A percentile compares a stretch with the other conserved stretches of the same genome.
Evolutionary conservation across 2,888 invertebrate genomes (phyloP).

Genomic region (Melieria omissa): DNA sequence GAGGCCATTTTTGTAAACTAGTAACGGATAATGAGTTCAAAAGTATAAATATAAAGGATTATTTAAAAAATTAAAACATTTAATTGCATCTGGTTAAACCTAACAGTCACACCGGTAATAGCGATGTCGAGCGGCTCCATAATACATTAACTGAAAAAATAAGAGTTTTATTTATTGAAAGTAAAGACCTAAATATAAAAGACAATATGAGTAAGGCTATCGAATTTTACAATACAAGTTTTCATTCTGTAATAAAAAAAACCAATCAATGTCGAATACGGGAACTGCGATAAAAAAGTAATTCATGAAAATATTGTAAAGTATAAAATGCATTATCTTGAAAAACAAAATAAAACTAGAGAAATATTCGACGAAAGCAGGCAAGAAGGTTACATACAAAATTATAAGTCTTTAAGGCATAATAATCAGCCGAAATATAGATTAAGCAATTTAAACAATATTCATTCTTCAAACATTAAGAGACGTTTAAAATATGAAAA

Average conservation of each 20-base stretch:
- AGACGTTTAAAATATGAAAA: slow-evolving; percentile 20
- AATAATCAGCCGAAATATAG: slow-evolving; percentile 29
- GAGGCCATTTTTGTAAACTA: too few relatives aligned
- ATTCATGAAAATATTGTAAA: slow-evolving; percentile 13
- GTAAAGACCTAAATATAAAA: slow-evolving; percentile 14
- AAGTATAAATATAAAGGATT: slow-evolving; percentile 26
- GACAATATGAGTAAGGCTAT: slow-evolving; percentile 23
- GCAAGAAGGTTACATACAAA: slow-evolving; percentile 24
- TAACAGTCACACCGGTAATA: slow-evolving; percentile 24
- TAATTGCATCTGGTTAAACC: slow-evolving; percentile 9
- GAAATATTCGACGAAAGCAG: slow-evolving; percentile 8
- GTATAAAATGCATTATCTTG: slow-evolving; percentile 15
- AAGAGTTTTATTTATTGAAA: slow-evolving; percentile 6
- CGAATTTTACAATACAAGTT: slow-evolving; percentile 30
- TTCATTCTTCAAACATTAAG: slow-evolving; percentile 29
- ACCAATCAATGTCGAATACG: slow-evolving; percentile 24
- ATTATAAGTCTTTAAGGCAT: slow-evolving; percentile 23
- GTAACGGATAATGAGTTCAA: slow-evolving; percentile 5
- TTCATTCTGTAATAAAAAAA: slow-evolving; percentile 23
- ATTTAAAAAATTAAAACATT: slow-evolving; percentile 15
- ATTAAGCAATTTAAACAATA: slow-evolving; percentile 15
- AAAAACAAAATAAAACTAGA: slow-evolving; percentile 15
- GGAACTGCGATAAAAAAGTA: slow-evolving; percentile 15
- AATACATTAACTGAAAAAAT: slow-evolving; percentile 29
- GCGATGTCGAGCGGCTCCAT: slow-evolving; percentile 24